These are phyloP conservation scores for Montipora sp. DNA, from an alignment of 64 coral and sea anemone genomes.

Conservation along the genomic window DNA sequence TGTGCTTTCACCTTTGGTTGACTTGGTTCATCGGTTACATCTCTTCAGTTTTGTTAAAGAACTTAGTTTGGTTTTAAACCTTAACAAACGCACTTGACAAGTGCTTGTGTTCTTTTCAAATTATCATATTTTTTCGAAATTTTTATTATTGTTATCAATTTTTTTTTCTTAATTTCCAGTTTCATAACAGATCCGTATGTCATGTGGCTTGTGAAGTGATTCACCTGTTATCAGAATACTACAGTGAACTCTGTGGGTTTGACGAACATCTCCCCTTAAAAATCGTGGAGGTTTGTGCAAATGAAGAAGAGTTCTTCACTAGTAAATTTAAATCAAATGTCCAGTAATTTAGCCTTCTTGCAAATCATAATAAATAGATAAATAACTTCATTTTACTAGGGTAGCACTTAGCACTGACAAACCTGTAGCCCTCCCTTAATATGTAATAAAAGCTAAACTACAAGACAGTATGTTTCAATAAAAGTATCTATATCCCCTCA, in stretches of 20 bases:
- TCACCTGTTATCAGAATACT: slow-evolving; percentile 91
- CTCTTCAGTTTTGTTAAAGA: background rate
- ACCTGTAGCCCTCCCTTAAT: too few relatives aligned
- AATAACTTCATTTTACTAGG: too few relatives aligned
- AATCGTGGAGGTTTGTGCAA: slow-evolving; percentile 83
- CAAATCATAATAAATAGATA: too few relatives aligned
- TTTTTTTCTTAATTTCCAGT: slow-evolving; percentile 49
- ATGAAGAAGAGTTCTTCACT: background rate
- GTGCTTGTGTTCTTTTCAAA: too few relatives aligned
- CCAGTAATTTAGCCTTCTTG: too few relatives aligned
- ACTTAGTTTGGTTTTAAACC: background rate
- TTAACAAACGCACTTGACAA: background rate
- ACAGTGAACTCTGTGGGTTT: slow-evolving; percentile 75
- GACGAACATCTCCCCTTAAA: slow-evolving; percentile 91
- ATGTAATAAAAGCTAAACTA: too few relatives aligned
- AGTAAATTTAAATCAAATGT: too few relatives aligned
- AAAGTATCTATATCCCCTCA: too few relatives aligned
- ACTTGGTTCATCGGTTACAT: background rate
- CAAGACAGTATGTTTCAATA: too few relatives aligned
- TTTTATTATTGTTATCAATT: background rate
- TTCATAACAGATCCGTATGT: slow-evolving; percentile 92
- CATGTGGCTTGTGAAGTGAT: slow-evolving; percentile 82
- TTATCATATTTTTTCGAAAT: too few relatives aligned
- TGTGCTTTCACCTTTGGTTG: background rate
- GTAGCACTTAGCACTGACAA: too few relatives aligned